phyloP scores from a whole-genome alignment of 2,113 vertebrate genomes.

The Hiodon alosoides region DNA sequence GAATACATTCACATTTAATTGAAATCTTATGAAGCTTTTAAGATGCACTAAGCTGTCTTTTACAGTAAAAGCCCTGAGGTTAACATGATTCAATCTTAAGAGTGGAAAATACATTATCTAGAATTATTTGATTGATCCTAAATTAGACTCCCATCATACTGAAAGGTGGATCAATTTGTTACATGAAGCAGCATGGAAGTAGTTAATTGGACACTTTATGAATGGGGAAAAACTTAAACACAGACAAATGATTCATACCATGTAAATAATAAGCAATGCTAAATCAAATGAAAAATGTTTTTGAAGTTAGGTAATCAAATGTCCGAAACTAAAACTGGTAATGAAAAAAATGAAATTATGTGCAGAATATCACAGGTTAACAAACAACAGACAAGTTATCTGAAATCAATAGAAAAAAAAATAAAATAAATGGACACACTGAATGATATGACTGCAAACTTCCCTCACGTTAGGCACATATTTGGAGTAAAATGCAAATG shows the following conservation, averaged over 20 bases:
- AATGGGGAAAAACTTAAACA: constrained; percentile 29
- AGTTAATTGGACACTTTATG: constrained; percentile 51
- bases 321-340: constrained; percentile 44
- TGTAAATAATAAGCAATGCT: constrained; percentile 45
- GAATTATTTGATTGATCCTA: constrained; percentile 53
- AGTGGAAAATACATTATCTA: constrained; percentile 38
- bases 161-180: constrained; percentile 72
- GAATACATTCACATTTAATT: constrained; percentile 62
- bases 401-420: neutral
- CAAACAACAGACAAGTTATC: neutral
- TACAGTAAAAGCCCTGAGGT: constrained; percentile 22
- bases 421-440: neutral
- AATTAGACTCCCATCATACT: constrained; percentile 45
- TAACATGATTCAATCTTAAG: constrained; percentile 48
- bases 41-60: constrained; percentile 28
- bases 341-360: no score
- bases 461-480: constrained; percentile 2
- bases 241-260: constrained; percentile 43
- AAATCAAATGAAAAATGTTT: constrained; percentile 40
- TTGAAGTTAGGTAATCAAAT: constrained; percentile 55
- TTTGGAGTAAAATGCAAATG: constrained; percentile 25
- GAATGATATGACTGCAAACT: neutral
- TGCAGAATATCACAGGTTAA: no score
- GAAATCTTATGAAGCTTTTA: constrained; percentile 42
- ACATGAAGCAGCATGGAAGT: constrained; percentile 61